Conservation (phyloP, 2,888 invertebrate species). For the Byasa hedistus region DNA sequence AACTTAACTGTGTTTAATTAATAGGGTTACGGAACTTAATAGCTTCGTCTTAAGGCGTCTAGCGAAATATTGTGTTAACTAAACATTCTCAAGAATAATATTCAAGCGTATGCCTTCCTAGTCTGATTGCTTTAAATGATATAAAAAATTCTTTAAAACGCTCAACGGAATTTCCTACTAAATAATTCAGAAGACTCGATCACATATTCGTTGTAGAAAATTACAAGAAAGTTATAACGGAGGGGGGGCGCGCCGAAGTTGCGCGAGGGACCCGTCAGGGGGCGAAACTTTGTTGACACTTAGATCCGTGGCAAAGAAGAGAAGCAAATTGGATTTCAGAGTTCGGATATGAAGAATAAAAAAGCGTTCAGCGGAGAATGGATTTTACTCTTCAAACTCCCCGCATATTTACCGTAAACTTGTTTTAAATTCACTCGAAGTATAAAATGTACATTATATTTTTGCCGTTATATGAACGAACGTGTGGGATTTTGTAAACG, state of each 20-base stretch:
- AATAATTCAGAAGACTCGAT: slow-evolving; percentile 24
- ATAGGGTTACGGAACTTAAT: no score
- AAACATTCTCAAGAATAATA: no score
- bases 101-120: no score
- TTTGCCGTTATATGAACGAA: background rate
- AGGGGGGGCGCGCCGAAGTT: slow-evolving; percentile 19
- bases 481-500: no score
- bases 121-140: no score
- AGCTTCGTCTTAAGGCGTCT: no score
- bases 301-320: slow-evolving; percentile 29
- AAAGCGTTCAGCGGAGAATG: slow-evolving; percentile 22
- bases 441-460: background rate
- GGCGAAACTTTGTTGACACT: slow-evolving; percentile 31
- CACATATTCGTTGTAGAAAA: slow-evolving; percentile 29
- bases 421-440: slow-evolving; percentile 6
- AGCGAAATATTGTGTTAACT: no score
- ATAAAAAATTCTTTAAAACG: no score
- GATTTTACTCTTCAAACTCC: slow-evolving; percentile 12
- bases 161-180: background rate
- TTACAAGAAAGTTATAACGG: slow-evolving; percentile 29
- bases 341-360: slow-evolving; percentile 31
- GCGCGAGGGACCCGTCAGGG: slow-evolving; percentile 25
- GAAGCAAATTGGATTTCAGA: slow-evolving; percentile 30
- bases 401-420: slow-evolving; percentile 6
- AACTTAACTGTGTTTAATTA: no score